Conservation (phyloP, 2,113 vertebrate species). For the Pelodiscus sinensis region DNA sequence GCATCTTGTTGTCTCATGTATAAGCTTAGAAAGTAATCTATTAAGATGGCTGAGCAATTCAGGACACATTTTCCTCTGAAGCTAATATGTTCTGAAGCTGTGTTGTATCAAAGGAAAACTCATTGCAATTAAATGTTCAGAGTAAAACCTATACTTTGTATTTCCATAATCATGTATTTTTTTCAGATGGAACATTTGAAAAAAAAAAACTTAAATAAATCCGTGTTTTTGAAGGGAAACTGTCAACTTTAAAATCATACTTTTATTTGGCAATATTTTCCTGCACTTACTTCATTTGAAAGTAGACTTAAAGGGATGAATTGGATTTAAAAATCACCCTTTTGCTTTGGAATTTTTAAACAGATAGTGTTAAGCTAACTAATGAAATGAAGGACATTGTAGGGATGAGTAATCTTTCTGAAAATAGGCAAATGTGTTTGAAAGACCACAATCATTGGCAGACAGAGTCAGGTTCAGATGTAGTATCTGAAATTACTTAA, state of each 20-base stretch:
- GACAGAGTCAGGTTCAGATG: not conserved
- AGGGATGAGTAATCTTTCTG: not conserved
- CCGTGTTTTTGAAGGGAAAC: not conserved
- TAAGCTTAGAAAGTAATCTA: not conserved
- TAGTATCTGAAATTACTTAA: not conserved
- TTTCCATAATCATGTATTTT: not conserved
- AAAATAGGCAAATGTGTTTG: not conserved
- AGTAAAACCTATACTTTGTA: not conserved
- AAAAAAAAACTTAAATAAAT: not conserved
- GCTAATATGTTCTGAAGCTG: not conserved
- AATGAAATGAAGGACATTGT: not conserved
- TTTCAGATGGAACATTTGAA: not conserved
- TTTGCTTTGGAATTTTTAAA: not conserved
- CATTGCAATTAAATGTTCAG: not conserved
- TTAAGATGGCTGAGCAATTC: not conserved
- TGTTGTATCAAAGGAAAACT: not conserved
- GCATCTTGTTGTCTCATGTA: not conserved
- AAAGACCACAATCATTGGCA: not conserved
- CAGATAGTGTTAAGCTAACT: not conserved
- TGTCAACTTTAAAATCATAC: not conserved
- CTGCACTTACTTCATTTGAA: not conserved
- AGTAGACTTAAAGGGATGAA: not conserved
- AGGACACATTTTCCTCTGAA: conserved; percentile 3
- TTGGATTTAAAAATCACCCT: not conserved
- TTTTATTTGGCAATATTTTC: not conserved